Conservation (phyloP, 2,888 invertebrate species). For the Sinhomidia bicolor region DNA sequence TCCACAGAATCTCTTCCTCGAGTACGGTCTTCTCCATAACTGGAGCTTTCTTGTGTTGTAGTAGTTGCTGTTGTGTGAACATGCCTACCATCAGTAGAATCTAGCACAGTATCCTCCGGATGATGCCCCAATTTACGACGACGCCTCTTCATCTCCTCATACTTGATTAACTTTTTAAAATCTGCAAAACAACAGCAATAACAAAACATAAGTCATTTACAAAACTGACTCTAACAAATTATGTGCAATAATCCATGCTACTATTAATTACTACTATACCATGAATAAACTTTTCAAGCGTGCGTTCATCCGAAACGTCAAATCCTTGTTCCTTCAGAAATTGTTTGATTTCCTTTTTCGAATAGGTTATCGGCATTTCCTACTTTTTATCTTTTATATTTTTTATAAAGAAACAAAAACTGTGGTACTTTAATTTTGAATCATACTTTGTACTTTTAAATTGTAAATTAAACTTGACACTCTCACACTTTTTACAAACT, state of each 20-base stretch:
- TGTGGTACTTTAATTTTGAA: too few species aligned
- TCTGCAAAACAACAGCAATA: constrained; percentile 70
- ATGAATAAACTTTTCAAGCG: constrained; percentile 73
- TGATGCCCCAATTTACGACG: constrained; percentile 73
- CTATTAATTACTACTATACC: constrained; percentile 60
- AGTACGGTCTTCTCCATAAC: background rate
- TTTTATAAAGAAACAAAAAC: background rate
- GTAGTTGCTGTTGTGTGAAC: background rate
- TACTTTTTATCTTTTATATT: background rate
- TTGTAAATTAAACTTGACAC: background rate
- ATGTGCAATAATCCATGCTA: background rate
- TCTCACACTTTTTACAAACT: background rate
- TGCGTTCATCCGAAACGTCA: constrained; percentile 73
- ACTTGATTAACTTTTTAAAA: constrained; percentile 76
- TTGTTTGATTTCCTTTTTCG: constrained; percentile 74
- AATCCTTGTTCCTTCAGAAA: constrained; percentile 74
- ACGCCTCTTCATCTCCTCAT: constrained; percentile 74
- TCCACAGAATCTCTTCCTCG: background rate
- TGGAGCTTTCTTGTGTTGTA: constrained; percentile 1
- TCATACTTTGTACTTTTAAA: too few species aligned
- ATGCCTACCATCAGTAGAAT: constrained; percentile 40
- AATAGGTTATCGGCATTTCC: constrained; percentile 77
- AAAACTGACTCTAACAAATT: background rate
- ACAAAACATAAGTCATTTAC: background rate
- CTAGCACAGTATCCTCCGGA: constrained; percentile 62